Base-by-base conservation (phyloP, 2,113 vertebrate genomes). In the Ailurus styani region DNA sequence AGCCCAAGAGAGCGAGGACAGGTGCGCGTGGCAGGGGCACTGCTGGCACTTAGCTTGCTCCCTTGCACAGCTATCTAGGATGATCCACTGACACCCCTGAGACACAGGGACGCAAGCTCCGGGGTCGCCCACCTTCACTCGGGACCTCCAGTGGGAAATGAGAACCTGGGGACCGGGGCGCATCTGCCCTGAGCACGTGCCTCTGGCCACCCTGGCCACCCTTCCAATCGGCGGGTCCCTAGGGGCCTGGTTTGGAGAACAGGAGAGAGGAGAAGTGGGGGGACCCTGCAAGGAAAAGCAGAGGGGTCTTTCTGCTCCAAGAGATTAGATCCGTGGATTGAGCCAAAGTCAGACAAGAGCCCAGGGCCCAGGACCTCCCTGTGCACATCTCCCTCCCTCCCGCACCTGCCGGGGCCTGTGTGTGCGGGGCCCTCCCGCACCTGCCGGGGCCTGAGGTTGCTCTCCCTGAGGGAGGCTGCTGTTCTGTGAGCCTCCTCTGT, bases 11-110 rank as follows among this genome's bases (percentile, higher is more conserved):
- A 31, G 9, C 8, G 1, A 42, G 57, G 55, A 57, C 40, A 3
- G 55, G 34, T 3, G 6, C 9, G 5, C 5, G 1, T 0, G 12
- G 34, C 52, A 25, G 7, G 1, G 21, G 52, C 21, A 20, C 52
- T 25, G 20, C 54, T 15, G 52, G n/a, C 31, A 6, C 13, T 21
- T 21, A 52, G 31, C 9, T 14, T 14, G 21, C 10, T 20, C 20
- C 31, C 78, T 37, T 37, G 34, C 50, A 50, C 29, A 15, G 29
- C 15, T 77, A 2, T 50, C 73, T n/a, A n/a, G n/a, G n/a, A n/a
- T n/a, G n/a, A n/a, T n/a, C n/a, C n/a, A n/a, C n/a, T n/a, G n/a
- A n/a, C n/a, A n/a, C n/a, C n/a, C n/a, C 5, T 13, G 21, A 17
- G 79, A 40, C 27, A 40, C n/a, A 3, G n/a, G 79, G 78, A 14